Evolutionary conservation across 2,113 vertebrate species (phyloP), one percentile per base, ranked within the genome.

Genomic region (Tonatia bakeri): DNA sequence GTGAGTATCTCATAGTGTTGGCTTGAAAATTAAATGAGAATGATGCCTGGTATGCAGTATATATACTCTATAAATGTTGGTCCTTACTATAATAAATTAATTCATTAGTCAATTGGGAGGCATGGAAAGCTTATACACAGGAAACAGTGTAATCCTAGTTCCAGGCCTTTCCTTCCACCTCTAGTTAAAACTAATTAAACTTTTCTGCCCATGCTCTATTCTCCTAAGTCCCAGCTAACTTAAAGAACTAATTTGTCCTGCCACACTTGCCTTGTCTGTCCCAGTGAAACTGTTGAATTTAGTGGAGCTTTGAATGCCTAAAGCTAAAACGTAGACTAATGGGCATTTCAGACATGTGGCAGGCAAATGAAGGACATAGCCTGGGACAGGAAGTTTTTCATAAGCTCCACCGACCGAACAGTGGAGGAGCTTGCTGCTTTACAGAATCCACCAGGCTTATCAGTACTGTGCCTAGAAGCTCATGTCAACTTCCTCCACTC

Each of bases 201-300:
- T 2, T 61, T 70, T 22, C 52, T 59, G 47, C 52, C 56, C 8
- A 70, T 43, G 33, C 26, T 31, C 20, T 59, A 36, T n/a, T 59
- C 33, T 90, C 24, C 19, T 56, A 96, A 89, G 20, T 75, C 47
- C 45, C 77, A 47, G 40, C 36, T 75, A 96, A 73, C 5, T 67
- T 59, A 87, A 79, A 89, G 52, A 95, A 92, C 80, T 40, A 81
- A 84, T 92, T 84, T 52, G 87, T 87, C n/a, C 54, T 87, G 67
- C 52, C 36, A 84, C 61, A 47, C 7, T 83, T 70, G 76, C 77
- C 19, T 56, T 91, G 56, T 76, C 45, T 28, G 17, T 83, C 52
- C 61, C 47, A 72, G 69, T 73, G 28, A 91, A 76, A 80, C 38
- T 26, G 79, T 24, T 77, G 40, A 77, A 91, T 90, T 83, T 38